phyloP scores from a whole-genome alignment of 2,888 invertebrate species.

The Archips crataeganus region DNA sequence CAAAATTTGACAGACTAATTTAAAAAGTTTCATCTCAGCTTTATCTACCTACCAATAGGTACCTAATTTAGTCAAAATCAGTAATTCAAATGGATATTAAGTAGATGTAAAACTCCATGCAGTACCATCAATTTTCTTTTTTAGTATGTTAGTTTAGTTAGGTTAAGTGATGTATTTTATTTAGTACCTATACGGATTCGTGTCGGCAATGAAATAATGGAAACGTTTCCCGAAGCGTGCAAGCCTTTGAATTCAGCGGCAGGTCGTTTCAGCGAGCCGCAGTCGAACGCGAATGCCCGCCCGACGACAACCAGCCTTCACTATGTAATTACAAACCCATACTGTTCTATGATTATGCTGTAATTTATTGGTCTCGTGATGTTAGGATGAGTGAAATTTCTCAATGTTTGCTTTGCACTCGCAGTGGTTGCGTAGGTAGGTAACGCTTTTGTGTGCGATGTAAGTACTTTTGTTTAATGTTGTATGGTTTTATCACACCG shows the following conservation, averaged over 20 bases:
- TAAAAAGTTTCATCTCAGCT: not conserved
- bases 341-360: slow-evolving; percentile 9
- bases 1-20: no score
- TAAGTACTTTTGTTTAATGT: slow-evolving; percentile 16
- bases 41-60: no score
- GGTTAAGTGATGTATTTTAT: no score
- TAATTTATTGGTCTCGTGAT: slow-evolving; percentile 52
- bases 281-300: slow-evolving; percentile 64
- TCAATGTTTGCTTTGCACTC: slow-evolving; percentile 79
- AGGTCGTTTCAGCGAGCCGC: slow-evolving; percentile 63
- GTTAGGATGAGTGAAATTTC: slow-evolving; percentile 68
- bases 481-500: slow-evolving; percentile 1
- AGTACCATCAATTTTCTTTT: not conserved
- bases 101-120: not conserved
- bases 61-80: no score
- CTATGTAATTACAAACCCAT: slow-evolving; percentile 19
- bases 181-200: slow-evolving; percentile 4
- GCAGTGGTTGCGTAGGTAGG: slow-evolving; percentile 76
- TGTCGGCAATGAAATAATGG: slow-evolving; percentile 52
- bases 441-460: slow-evolving; percentile 41
- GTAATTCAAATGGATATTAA: no score
- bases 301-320: slow-evolving; percentile 48
- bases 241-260: slow-evolving; percentile 50
- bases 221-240: slow-evolving; percentile 64
- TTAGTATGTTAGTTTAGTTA: not conserved